phyloP scores from a whole-genome alignment of 2,113 vertebrate genomes.

The Zootoca vivipara region DNA sequence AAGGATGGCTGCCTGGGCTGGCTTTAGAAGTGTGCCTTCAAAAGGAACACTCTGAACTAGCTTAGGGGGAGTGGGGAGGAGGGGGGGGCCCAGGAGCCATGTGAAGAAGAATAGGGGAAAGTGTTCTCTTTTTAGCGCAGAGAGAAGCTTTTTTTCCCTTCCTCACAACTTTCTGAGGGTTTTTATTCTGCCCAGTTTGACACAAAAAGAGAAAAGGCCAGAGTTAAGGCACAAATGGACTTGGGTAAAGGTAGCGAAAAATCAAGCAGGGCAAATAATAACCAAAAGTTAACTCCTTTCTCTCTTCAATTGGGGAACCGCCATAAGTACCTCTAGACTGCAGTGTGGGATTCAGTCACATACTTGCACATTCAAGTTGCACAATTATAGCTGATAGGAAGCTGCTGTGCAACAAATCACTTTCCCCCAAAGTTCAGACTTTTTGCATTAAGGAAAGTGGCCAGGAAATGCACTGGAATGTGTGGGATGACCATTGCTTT shows the following conservation, averaged over 20 bases:
- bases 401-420: too few species aligned
- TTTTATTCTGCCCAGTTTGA: neutral
- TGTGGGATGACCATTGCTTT: too few species aligned
- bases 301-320: neutral
- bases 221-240: neutral
- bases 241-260: neutral
- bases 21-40: neutral
- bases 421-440: too few species aligned
- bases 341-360: too few species aligned
- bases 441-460: too few species aligned
- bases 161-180: neutral
- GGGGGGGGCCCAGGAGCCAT: neutral
- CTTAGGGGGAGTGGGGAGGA: neutral
- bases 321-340: neutral
- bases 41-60: neutral
- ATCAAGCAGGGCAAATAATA: neutral
- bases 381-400: too few species aligned
- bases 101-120: neutral
- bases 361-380: too few species aligned
- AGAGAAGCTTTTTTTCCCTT: slow-evolving; percentile 7
- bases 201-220: neutral
- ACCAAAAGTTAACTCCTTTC: neutral
- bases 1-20: neutral
- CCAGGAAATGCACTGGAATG: too few species aligned
- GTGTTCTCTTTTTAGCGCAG: neutral